Conservation (phyloP, 30 jellyfish, hydroid and myxozoan species). For the Hydractinia symbiolongicarpus region DNA sequence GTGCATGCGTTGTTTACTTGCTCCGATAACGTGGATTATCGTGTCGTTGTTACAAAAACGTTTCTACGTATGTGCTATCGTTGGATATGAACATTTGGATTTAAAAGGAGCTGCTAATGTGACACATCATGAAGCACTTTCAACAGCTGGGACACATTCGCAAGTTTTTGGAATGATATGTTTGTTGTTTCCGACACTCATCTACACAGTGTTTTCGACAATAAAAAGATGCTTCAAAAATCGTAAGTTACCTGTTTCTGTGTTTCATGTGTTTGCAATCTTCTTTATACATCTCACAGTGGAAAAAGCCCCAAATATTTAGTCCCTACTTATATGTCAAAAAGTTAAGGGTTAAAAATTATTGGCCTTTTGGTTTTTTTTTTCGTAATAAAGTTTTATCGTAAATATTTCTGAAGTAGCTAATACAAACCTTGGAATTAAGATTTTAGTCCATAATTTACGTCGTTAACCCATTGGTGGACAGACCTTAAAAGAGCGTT, state of each 20-base stretch:
- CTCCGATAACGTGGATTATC: constrained; percentile 4
- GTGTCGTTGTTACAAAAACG: background rate
- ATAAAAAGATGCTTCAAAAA: background rate
- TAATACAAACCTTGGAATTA: too few species aligned
- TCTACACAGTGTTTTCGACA: background rate
- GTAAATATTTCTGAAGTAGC: too few species aligned
- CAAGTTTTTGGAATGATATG: background rate
- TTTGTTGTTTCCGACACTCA: background rate
- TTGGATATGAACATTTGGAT: background rate
- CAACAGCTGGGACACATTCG: background rate
- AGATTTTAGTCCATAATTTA: too few species aligned
- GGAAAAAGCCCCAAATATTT: too few species aligned
- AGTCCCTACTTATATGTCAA: too few species aligned
- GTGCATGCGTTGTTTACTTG: constrained; percentile 3
- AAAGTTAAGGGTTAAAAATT: too few species aligned
- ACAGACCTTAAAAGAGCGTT: too few species aligned
- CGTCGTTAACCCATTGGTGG: too few species aligned
- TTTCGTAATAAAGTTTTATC: too few species aligned
- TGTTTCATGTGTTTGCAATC: too few species aligned
- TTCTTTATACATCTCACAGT: too few species aligned
- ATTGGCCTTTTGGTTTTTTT: too few species aligned
- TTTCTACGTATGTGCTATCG: background rate
- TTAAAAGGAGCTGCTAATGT: background rate
- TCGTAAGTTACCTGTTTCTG: background rate
- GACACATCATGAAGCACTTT: background rate